Conservation (phyloP, 2,113 vertebrate genomes). For the Meleagris gallopavo region DNA sequence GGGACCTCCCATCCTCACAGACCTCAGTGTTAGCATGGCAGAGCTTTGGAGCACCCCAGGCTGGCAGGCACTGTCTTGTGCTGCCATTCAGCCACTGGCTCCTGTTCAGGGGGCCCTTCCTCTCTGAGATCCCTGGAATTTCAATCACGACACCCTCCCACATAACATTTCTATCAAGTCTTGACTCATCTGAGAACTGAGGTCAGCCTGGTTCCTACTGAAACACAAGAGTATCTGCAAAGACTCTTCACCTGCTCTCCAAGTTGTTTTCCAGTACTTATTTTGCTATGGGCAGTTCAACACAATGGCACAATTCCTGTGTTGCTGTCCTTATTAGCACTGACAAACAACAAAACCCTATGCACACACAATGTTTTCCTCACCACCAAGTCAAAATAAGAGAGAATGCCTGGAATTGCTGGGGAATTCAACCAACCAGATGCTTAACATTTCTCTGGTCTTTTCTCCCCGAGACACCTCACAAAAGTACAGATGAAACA, state of each 20-base stretch:
- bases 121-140: neutral
- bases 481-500: neutral
- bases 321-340: neutral
- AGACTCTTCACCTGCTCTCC: neutral
- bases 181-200: conserved; percentile 9
- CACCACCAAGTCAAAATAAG: neutral
- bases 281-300: conserved; percentile 1
- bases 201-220: conserved; percentile 11
- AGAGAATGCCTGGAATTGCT: conserved; percentile 46
- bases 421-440: conserved; percentile 16
- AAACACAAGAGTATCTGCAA: neutral
- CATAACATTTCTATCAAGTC: neutral
- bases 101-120: accelerated
- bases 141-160: neutral
- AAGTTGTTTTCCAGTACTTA: conserved; percentile 6
- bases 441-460: conserved; percentile 49
- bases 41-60: neutral
- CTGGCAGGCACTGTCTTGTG: neutral
- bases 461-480: conserved; percentile 16
- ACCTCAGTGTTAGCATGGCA: neutral
- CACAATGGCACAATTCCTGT: neutral
- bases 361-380: conserved; percentile 2
- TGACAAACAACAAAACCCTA: neutral
- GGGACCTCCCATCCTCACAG: neutral
- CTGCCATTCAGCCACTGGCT: neutral